Conservation (phyloP, 2,797 vertebrate genomes). For the Rhabdomys pumilio region DNA sequence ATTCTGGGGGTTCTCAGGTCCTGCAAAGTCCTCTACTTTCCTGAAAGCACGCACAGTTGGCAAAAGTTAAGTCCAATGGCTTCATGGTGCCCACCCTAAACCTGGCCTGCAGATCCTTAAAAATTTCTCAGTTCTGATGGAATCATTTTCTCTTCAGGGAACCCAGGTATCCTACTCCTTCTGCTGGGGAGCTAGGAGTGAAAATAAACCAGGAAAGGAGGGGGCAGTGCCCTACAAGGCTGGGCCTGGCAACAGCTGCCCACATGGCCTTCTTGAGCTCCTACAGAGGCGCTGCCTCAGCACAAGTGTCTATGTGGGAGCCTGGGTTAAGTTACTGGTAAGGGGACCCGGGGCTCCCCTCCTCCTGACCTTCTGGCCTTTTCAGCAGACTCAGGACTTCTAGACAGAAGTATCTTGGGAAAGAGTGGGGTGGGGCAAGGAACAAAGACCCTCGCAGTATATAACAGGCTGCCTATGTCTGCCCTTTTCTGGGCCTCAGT, state of each 20-base stretch:
- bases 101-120: background rate
- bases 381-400: conserved; percentile 70
- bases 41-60: background rate
- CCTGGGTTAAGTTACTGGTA: conserved; percentile 79
- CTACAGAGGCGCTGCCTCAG: conserved; percentile 79
- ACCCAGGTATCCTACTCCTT: conserved; percentile 60
- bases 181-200: conserved; percentile 60
- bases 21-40: background rate
- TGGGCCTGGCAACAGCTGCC: conserved; percentile 62
- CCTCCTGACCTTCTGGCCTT: conserved; percentile 68
- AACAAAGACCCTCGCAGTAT: conserved; percentile 9
- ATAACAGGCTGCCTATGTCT: conserved; percentile 11
- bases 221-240: conserved; percentile 66
- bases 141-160: conserved; percentile 67
- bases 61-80: background rate
- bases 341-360: conserved; percentile 73
- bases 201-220: conserved; percentile 69
- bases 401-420: background rate
- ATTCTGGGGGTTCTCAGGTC: conserved; percentile 46
- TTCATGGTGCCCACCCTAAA: background rate
- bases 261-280: conserved; percentile 35
- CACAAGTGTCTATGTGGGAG: conserved; percentile 79
- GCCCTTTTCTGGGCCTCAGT: conserved; percentile 45
- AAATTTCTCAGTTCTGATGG: background rate
- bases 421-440: background rate